Conservation (phyloP, 2,888 invertebrate genomes). For the Ochlodes sylvanus region DNA sequence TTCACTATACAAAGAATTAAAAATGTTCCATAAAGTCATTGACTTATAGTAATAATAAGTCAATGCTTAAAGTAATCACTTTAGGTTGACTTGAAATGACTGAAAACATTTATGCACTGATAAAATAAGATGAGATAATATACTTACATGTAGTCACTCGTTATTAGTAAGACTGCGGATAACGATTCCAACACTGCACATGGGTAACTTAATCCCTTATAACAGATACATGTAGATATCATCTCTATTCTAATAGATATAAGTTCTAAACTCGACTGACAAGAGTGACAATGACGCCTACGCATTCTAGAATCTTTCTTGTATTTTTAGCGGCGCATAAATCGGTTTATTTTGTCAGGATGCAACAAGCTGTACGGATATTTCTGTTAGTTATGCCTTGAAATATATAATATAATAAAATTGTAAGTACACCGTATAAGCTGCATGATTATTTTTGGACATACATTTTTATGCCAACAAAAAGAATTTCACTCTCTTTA, state of each 20-base stretch:
- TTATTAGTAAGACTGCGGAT: conserved; percentile 31
- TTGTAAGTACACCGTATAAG: conserved; percentile 4
- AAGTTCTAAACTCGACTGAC: conserved; percentile 34
- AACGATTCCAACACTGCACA: conserved; percentile 43
- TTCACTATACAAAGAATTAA: too few species aligned
- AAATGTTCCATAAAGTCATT: too few species aligned
- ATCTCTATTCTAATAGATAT: conserved; percentile 1
- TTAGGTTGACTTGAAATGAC: too few species aligned
- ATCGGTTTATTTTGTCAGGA: conserved; percentile 47
- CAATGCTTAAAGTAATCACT: too few species aligned
- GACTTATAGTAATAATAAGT: too few species aligned
- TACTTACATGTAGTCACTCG: not conserved
- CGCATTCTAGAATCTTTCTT: conserved; percentile 44
- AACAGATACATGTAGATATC: not conserved
- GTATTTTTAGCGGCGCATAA: conserved; percentile 51
- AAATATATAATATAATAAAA: conserved; percentile 16
- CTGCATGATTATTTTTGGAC: too few species aligned
- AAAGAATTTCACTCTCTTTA: too few species aligned
- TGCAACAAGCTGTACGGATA: conserved; percentile 20
- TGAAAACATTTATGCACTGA: too few species aligned
- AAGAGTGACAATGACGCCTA: conserved; percentile 43
- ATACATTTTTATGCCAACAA: too few species aligned
- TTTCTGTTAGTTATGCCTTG: conserved; percentile 20
- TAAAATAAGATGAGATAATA: too few species aligned
- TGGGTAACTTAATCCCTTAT: conserved; percentile 46